Base-by-base conservation (phyloP, 2,797 vertebrate genomes). In the Coilia nasus region DNA sequence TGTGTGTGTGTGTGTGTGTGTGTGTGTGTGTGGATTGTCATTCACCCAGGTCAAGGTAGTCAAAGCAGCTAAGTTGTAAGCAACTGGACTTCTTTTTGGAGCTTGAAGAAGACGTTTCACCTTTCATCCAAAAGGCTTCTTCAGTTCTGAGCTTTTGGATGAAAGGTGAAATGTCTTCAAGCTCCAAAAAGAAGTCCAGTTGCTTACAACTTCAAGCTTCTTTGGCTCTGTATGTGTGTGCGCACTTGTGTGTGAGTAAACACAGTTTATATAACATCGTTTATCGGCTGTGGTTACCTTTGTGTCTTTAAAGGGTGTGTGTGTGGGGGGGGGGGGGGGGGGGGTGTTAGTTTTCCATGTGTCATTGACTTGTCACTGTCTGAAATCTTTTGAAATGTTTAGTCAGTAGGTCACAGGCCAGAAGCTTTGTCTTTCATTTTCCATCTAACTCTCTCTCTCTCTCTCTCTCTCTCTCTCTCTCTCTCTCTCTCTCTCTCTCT, bases 381-480 rank as follows among this genome's bases (percentile, higher is more conserved):
- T 78, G 21, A 11, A 35, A 56, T 57, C 15, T 28, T 23, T 21
- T 25, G 10, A 35, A n/a, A 21, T 25, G n/a, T 12, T 78, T 54
- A 15, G 11, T 19, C 54, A 80, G 12, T 59, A 57, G 15, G 4
- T n/a, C 17, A 10, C 1, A n/a, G 17, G 6, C 64, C 64, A 71
- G 25, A 71, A 15, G 3, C 28, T 14, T 71, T 31, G 64, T 35
- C 28, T 71, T 71, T n/a, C n/a, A n/a, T n/a, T n/a, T n/a, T 2
- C 54, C 54, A 87, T 6, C n/a, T 84, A 19, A 62, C 25, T 23
- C 71, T 84, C 10, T 84, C 17, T 86, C 4, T 67, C 64, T 62
- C 59, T 60, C 15, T 21, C 19, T 21, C 0, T 17, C 57, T 6
- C 57, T 2, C 57, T 2, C 57, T 0, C 57, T 2, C 57, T 2